Evolutionary conservation across 2,797 vertebrate species (phyloP).

Genomic region (Buceros bicornis): DNA sequence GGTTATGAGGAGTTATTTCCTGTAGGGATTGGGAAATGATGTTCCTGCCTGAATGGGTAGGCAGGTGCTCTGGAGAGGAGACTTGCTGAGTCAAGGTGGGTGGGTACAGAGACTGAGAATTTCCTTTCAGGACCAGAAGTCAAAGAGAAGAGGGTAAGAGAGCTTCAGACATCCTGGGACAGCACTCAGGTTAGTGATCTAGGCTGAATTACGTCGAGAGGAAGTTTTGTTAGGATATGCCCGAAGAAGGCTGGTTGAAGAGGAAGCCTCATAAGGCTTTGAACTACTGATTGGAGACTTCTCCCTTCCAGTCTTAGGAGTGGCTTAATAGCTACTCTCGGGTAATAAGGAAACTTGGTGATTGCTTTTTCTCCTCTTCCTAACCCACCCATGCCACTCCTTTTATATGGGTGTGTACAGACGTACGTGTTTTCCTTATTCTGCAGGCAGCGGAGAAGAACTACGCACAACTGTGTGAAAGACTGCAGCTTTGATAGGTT

Average conservation of each 20-base stretch:
- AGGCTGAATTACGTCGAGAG: neutral
- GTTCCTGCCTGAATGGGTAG: neutral
- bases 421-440: neutral
- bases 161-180: neutral
- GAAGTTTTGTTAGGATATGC: neutral
- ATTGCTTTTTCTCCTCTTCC: neutral
- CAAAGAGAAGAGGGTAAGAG: neutral
- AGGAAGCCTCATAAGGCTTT: neutral
- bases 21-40: neutral
- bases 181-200: neutral
- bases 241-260: neutral
- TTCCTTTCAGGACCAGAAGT: neutral
- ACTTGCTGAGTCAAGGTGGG: neutral
- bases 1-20: conserved; percentile 8
- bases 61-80: neutral
- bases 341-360: neutral
- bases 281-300: neutral
- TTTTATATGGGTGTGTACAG: neutral
- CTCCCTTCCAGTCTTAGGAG: neutral
- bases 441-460: neutral
- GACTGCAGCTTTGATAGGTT: neutral
- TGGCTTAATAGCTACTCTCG: neutral
- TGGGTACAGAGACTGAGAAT: neutral
- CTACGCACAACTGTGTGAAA: neutral
- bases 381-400: accelerated